These are phyloP conservation scores for Monoplex corrugatus DNA, from an alignment of 2,888 invertebrate genomes.

Conservation along the genomic window DNA sequence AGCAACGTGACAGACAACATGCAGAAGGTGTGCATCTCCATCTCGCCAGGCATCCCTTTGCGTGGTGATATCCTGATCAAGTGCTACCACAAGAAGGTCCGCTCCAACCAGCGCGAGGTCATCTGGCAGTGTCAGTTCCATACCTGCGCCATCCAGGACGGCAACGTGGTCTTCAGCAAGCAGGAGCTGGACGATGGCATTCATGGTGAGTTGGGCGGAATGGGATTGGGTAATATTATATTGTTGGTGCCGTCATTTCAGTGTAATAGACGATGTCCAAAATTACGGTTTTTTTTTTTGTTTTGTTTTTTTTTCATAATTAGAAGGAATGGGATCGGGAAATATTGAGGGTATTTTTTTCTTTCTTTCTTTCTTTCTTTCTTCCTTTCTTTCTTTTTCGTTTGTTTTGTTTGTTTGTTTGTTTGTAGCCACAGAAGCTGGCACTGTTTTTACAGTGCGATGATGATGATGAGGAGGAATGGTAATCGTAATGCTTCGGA, in stretches of 20 bases:
- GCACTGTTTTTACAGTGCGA: too few species aligned
- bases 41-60: slow-evolving; percentile 88
- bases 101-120: slow-evolving; percentile 84
- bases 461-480: too few species aligned
- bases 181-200: slow-evolving; percentile 93
- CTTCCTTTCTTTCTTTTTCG: background rate
- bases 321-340: background rate
- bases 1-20: slow-evolving; percentile 86
- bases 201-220: slow-evolving; percentile 85
- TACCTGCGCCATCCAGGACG: slow-evolving; percentile 93
- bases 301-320: background rate
- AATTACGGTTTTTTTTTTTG: background rate
- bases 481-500: too few species aligned
- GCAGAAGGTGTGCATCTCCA: slow-evolving; percentile 87
- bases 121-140: slow-evolving; percentile 95
- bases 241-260: too few species aligned
- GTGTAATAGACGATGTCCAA: too few species aligned
- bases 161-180: slow-evolving; percentile 91
- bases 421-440: too few species aligned
- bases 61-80: slow-evolving; percentile 95
- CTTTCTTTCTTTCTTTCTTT: background rate
- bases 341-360: background rate
- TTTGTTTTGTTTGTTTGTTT: background rate
- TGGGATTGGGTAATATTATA: background rate
- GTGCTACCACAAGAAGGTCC: slow-evolving; percentile 88